These are phyloP conservation scores for Tridacna gigas DNA, from an alignment of 2,888 invertebrate genomes.

Conservation along the genomic window DNA sequence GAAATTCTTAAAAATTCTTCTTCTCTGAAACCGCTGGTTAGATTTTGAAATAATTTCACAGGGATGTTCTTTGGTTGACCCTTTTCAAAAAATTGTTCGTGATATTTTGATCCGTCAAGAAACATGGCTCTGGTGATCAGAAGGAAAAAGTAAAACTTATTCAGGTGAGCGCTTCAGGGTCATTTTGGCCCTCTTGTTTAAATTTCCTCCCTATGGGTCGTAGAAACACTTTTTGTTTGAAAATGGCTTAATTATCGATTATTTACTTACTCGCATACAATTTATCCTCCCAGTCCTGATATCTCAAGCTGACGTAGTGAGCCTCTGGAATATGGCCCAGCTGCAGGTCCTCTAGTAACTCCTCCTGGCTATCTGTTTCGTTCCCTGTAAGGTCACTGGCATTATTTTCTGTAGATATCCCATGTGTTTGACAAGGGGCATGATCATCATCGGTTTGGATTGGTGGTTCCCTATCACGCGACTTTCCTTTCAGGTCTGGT, in stretches of 20 bases:
- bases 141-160: no score
- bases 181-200: no score
- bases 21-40: no score
- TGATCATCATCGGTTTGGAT: not conserved
- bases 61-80: no score
- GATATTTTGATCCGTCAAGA: no score
- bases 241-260: not conserved
- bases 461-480: not conserved
- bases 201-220: no score
- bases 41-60: no score
- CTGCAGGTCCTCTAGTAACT: slow-evolving; percentile 30
- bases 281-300: slow-evolving; percentile 38
- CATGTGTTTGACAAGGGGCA: not conserved
- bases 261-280: slow-evolving; percentile 35
- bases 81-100: no score
- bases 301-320: slow-evolving; percentile 60
- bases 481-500: not conserved
- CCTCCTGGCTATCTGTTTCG: not conserved
- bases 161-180: no score
- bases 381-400: not conserved
- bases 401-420: not conserved
- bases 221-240: no score
- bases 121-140: no score
- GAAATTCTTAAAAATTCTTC: no score
- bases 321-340: slow-evolving; percentile 53